Percentiles rank a stretch among this genome's conserved stretches.
Evolutionary conservation across 2,113 vertebrate genomes (phyloP).

Genomic region (Siniperca knerii): DNA sequence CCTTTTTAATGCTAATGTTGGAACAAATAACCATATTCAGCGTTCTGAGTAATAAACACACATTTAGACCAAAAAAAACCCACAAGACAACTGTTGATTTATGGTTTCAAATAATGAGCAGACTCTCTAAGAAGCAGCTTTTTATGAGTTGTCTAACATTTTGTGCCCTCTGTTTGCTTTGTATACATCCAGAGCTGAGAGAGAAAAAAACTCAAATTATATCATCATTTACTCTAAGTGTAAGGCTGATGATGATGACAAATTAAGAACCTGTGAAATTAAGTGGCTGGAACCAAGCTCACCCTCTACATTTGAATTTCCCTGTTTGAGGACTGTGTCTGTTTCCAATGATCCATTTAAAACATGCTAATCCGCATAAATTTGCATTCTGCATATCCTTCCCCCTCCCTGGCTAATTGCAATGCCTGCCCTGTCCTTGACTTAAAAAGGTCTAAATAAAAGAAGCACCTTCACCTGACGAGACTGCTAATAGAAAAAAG

Average conservation of each 20-base stretch:
- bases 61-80: not conserved
- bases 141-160: constrained; percentile 1
- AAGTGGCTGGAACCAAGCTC: constrained; percentile 45
- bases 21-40: constrained; percentile 26
- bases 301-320: constrained; percentile 47
- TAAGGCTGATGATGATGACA: constrained; percentile 36
- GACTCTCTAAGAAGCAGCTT: not conserved
- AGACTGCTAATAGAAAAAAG: constrained; percentile 72
- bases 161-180: not conserved
- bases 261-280: constrained; percentile 67
- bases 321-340: constrained; percentile 45
- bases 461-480: constrained; percentile 78
- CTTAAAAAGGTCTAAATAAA: constrained; percentile 76
- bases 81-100: constrained; percentile 25
- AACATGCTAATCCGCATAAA: constrained; percentile 76
- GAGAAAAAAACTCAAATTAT: constrained; percentile 14
- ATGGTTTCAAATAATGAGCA: constrained; percentile 19
- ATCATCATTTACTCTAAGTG: constrained; percentile 28
- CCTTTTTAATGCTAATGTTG: constrained; percentile 48
- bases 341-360: constrained; percentile 71
- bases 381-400: constrained; percentile 74
- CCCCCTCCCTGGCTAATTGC: constrained; percentile 73
- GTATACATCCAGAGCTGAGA: not conserved
- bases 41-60: constrained; percentile 34
- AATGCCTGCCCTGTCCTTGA: constrained; percentile 76